Evolutionary conservation across 2,797 vertebrate species (phyloP).

Genomic region (Pristis pectinata): DNA sequence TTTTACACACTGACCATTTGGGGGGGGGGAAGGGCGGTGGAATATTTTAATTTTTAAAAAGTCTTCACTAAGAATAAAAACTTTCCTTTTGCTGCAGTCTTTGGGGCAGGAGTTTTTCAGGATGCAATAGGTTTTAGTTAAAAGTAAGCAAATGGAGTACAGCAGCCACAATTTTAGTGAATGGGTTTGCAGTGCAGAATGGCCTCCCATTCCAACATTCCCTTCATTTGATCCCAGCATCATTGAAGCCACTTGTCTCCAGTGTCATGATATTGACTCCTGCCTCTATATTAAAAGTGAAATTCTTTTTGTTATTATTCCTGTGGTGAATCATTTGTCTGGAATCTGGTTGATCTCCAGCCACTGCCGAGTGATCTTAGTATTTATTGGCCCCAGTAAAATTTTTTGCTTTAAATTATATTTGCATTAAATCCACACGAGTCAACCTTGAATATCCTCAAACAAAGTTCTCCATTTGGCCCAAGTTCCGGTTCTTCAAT

Average conservation of each 20-base stretch:
- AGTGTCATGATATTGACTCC: not conserved
- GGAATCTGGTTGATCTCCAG: not conserved
- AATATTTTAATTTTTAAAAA: too few species aligned
- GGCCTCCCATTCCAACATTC: not conserved
- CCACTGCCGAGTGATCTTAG: not conserved
- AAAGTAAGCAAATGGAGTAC: not conserved
- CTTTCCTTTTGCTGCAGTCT: too few species aligned
- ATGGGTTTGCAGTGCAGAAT: not conserved
- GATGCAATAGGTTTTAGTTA: too few species aligned
- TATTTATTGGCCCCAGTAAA: not conserved
- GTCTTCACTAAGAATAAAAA: too few species aligned
- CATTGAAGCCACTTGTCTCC: not conserved
- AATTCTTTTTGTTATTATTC: not conserved
- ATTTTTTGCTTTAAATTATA: not conserved
- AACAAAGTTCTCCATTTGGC: not conserved
- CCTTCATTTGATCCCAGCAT: not conserved
- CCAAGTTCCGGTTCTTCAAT: not conserved
- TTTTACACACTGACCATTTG: too few species aligned
- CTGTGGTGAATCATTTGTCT: not conserved
- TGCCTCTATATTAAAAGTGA: not conserved
- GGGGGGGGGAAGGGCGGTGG: too few species aligned
- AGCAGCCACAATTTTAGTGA: not conserved
- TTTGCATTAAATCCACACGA: not conserved
- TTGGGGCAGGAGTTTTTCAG: too few species aligned
- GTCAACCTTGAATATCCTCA: not conserved